These are phyloP conservation scores for Agrilus cyanescens DNA, from an alignment of 2,888 invertebrate genomes.

Conservation along the genomic window DNA sequence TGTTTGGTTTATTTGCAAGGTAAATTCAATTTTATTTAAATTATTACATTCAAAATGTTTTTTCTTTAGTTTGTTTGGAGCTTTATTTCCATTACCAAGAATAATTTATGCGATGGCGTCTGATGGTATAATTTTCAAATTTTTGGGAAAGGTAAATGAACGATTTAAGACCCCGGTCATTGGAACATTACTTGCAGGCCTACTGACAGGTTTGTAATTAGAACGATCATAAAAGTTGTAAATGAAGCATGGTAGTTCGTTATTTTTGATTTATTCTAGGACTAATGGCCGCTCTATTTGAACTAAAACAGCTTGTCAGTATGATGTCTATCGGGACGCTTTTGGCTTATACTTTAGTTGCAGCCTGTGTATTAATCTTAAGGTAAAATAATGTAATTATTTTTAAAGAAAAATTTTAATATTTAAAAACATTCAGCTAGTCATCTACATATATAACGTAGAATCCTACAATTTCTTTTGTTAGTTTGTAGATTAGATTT, in stretches of 20 bases:
- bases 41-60: constrained; percentile 7
- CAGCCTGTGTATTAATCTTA: constrained; percentile 59
- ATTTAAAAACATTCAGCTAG: too few relatives aligned
- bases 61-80: constrained; percentile 57
- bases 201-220: constrained; percentile 49
- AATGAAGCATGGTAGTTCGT: too few relatives aligned
- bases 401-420: too few relatives aligned
- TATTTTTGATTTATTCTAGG: constrained; percentile 29
- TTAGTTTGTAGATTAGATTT: too few relatives aligned
- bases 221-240: too few relatives aligned
- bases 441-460: too few relatives aligned
- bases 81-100: constrained; percentile 76
- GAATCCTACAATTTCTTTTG: too few relatives aligned
- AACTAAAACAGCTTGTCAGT: constrained; percentile 57
- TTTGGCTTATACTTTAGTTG: constrained; percentile 64
- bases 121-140: constrained; percentile 72
- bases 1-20: constrained; percentile 78
- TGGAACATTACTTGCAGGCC: constrained; percentile 63
- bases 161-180: constrained; percentile 67
- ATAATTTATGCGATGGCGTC: constrained; percentile 82
- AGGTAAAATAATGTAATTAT: constrained; percentile 36
- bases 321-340: constrained; percentile 73
- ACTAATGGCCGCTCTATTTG: constrained; percentile 55
- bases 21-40: constrained; percentile 24
- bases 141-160: constrained; percentile 59